Conservation (phyloP, 2,113 vertebrate genomes). For the Plestiodon gilberti region DNA sequence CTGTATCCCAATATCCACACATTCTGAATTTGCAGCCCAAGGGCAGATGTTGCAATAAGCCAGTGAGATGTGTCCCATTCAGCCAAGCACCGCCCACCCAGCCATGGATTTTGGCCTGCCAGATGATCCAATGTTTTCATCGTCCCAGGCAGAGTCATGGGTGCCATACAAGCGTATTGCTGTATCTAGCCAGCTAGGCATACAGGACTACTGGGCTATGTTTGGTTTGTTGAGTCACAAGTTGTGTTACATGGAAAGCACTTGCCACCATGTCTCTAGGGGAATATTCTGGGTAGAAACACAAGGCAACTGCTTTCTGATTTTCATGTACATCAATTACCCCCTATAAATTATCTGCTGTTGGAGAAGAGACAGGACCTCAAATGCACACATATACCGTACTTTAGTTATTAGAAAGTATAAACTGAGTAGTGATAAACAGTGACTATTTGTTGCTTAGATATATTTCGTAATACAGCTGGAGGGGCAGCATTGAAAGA, state of each 20-base stretch:
- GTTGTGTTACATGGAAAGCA: slow-evolving; percentile 42
- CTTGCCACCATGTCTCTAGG: slow-evolving; percentile 41
- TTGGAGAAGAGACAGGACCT: slow-evolving; percentile 72
- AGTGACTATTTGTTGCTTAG: slow-evolving; percentile 77
- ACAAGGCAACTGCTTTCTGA: slow-evolving; percentile 71
- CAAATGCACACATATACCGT: slow-evolving; percentile 73
- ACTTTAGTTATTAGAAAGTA: slow-evolving; percentile 78
- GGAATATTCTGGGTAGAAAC: slow-evolving; percentile 67
- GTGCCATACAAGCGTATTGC: not conserved
- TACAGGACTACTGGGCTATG: too few relatives aligned
- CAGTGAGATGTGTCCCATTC: too few relatives aligned
- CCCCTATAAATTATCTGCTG: slow-evolving; percentile 73
- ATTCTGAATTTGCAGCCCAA: too few relatives aligned
- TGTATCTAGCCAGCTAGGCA: not conserved
- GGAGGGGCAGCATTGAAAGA: slow-evolving; percentile 68
- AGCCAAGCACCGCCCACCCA: too few relatives aligned
- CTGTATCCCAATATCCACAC: too few relatives aligned
- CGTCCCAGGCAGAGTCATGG: not conserved
- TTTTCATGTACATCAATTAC: slow-evolving; percentile 71
- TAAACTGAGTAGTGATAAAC: slow-evolving; percentile 78
- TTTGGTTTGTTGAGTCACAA: not conserved
- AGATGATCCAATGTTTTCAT: not conserved
- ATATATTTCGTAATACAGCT: slow-evolving; percentile 80
- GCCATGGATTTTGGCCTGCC: not conserved
- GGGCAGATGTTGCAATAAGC: too few relatives aligned